Base-by-base conservation (phyloP, 1,140 invertebrate species). In the Eueides isabella region DNA sequence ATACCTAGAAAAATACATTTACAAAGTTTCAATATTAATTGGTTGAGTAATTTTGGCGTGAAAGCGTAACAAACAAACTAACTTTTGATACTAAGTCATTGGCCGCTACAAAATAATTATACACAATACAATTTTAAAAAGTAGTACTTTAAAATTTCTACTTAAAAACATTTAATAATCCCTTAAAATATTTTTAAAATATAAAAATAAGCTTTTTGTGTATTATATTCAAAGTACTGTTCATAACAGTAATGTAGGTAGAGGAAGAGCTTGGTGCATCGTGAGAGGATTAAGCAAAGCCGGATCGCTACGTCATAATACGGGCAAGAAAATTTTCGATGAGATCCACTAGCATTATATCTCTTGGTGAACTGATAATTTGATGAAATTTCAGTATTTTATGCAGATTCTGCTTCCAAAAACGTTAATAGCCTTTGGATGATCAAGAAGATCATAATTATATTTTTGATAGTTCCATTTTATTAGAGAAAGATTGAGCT, bases 281-380 rank as follows among this genome's bases (percentile, higher is more conserved):
- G 48, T 55, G 48, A 55, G 48, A 55, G 48, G 48, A 55, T 55
- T 55, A 55, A 55, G 7, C 48, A 55, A 55, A 55, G 48, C 48
- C 48, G 48, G 48, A 55, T 55, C 26, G 48, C 48, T 6, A 55
- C 48, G 19, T 26, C 5, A 55, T 55, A 55, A 55, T 55, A 55
- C 48, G 9, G 48, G 48, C 48, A 55, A 55, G 48, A 55, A 55
- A 55, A 55, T 55, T 55, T 55, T 55, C 48, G 23, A 26, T 55
- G 48, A 55, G 48, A 55, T 55, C 12, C 12, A 23, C 23, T 11
- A 55, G 48, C 26, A 55, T 55, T 55, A 55, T 12, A 55, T 55
- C 48, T 55, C 48, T 26, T 12, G 48, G 48, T n/a, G 19, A 55
- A 55, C 48, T 55, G 48, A 55, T 55, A 55, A 55, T 55, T 55